Evolutionary conservation across 2,888 invertebrate species (phyloP).

Genomic region (Eristalis tenax): DNA sequence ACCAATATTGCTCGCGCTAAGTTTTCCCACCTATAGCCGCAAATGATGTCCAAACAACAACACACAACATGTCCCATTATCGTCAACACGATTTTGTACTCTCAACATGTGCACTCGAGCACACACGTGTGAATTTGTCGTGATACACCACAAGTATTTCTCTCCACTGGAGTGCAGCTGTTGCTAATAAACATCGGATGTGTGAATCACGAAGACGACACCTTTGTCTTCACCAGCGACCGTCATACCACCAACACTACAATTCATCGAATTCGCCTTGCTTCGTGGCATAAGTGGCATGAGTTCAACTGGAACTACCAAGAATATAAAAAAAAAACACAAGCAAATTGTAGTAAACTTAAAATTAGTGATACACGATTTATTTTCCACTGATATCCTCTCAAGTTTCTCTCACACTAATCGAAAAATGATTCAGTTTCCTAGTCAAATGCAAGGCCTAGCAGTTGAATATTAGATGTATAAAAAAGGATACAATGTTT

Average conservation of each 20-base stretch:
- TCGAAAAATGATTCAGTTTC: conserved; percentile 16
- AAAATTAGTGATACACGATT: conserved; percentile 30
- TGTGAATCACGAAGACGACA: background rate
- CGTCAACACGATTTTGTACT: no score
- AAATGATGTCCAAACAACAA: no score
- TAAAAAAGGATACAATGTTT: conserved; percentile 23
- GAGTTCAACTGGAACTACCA: background rate
- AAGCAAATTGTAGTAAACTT: background rate
- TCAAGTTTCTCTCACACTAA: conserved; percentile 12
- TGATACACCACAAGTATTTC: no score
- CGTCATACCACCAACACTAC: background rate
- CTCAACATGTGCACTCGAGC: background rate
- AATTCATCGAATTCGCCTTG: background rate
- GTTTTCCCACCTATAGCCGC: no score
- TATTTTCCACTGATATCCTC: conserved; percentile 6
- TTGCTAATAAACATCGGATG: background rate
- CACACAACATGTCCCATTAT: no score
- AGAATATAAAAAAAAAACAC: background rate
- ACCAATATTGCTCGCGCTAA: no score
- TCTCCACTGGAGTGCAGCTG: background rate
- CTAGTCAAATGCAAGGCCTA: conserved; percentile 17
- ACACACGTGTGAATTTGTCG: background rate
- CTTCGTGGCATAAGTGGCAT: background rate
- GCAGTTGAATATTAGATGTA: background rate
- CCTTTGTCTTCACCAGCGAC: background rate